Base-by-base conservation (phyloP, 1,140 invertebrate genomes). In the Drosophila chauvacae region DNA sequence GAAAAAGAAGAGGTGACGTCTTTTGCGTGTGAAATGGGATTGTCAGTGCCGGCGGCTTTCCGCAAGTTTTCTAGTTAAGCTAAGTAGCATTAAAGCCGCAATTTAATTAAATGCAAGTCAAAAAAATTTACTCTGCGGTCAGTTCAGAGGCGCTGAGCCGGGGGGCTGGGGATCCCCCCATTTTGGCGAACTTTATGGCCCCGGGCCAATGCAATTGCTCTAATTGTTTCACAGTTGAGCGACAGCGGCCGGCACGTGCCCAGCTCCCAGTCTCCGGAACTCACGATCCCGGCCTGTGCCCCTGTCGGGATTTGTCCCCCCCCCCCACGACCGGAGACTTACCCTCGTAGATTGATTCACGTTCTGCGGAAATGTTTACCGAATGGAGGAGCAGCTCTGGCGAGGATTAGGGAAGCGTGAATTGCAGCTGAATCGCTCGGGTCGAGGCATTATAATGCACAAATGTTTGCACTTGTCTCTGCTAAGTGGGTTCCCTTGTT, bases 61-160 rank as follows among this genome's bases (percentile, higher is more conserved):
- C 77, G 62, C 58, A 87, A 87, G 84, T 88, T 87, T 80, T 88
- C 72, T 55, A 80, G 72, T 88, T 88, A 87, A 80, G 50, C 66
- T 83, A 88, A 88, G 84, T 77, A 88, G 80, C 77, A 68, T 84
- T 80, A 74, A 88, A 87, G 62, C 48, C 44, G 56, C 44, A 84
- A 80, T 88, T 88, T 88, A 88, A 88, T 88, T 88, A 88, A 88
- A 80, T 78, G 51, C 68, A 88, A 77, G 72, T 75, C 73, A 64
- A 66, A 70, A 88, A 86, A 86, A 41, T 58, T 56, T 18, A 23
- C 51, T 33, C 33, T 73, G 77, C 51, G 77, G 63, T 70, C 62
- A 66, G 39, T 20, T 44, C 2, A 42, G 50, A 7, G 16, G 26
- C 16, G 16, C 13, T 37, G 45, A 26, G 16, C 6, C 35, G 28